Evolutionary conservation across 23 tunicate species (phyloP), one percentile per base, ranked within the genome.

Genomic region (Pegea sp.): DNA sequence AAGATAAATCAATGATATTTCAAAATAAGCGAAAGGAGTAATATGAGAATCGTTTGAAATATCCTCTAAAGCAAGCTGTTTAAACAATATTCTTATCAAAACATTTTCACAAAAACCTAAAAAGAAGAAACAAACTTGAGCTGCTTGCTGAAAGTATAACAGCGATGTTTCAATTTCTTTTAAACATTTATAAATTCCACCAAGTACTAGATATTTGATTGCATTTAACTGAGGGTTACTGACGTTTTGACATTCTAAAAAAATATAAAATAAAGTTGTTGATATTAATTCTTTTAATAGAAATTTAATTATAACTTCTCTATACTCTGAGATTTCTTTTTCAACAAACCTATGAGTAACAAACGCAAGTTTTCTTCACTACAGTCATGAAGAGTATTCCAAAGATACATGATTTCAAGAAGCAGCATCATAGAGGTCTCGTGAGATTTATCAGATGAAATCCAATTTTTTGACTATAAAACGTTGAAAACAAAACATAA

Each of bases 341-440:
- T n/a, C n/a, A n/a, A 3, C 31, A 30, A 33, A 70, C 77, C 77
- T 54, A 28, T 28, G 18, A 78, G 62, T 72, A 78, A 64, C 43
- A 65, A 51, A 21, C 54, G 28, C 3, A 78, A 59, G 21, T 64
- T 70, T 5, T 71, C 77, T 8, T 28, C n/a, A 29, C 69, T 64
- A 28, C 92, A 78, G 43, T 78, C 66, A 18, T 72, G 92, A 24
- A 78, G 65, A 3, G 92, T 77, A 29, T 67, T 78, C 92, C 92
- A 78, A 28, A 78, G 49, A 48, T 78, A 78, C 13, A 78, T 24
- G 24, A 78, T 34, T 53, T 78, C 92, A 1, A 78, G 60, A 42
- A 69, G 58, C 23, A 61, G 49, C 13, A 60, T 19, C 65, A 64
- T 56, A 11, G 70, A 28, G 44, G 64, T 69, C 33, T 70, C 92